Base-by-base conservation (phyloP, 2,113 vertebrate genomes). In the Saguinus midas region DNA sequence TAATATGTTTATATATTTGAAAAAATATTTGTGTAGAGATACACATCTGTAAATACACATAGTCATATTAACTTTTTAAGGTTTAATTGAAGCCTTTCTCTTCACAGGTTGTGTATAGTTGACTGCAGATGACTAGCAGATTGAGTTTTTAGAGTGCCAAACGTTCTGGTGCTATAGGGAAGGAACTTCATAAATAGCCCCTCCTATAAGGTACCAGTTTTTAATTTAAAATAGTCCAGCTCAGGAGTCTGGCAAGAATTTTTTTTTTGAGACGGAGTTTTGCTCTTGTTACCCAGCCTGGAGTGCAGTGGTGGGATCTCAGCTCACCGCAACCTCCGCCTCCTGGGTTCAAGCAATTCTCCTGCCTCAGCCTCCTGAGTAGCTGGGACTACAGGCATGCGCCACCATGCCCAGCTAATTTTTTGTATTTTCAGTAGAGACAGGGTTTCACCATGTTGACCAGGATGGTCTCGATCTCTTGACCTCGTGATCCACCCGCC, bases 101-200 rank as follows among this genome's bases (percentile, higher is more conserved):
- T 35, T 93, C 43, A 86, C 45, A 79, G n/a, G 35, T 45, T 96
- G 87, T 97, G 64, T 92, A 23, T 96, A 35, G 82, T 84, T 85
- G 57, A 82, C 25, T 76, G 11, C 18, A 82, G 70, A 32, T 76
- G 50, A 50, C 40, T 52, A 81, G 80, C 13, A 68, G 73, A 83
- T 85, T 68, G 43, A 80, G 55, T 87, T n/a, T 90, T 70, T 40
- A 68, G 55, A 84, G 78, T 7, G n/a, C 55, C 83, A 85, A 78
- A 83, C 32, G 57, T 18, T 61, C 52, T 21, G 40, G n/a, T 40
- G 12, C 72, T 95, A 70, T 61, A 91, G 29, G 82, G 35, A 79
- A 64, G 10, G n/a, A 92, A 58, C 23, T 87, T 81, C 45, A 94
- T 86, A 92, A 96, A 45, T n/a, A 90, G 17, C 18, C 66, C 16